Base-by-base conservation (phyloP, 2,113 vertebrate genomes). In the Crotalus viridis region DNA sequence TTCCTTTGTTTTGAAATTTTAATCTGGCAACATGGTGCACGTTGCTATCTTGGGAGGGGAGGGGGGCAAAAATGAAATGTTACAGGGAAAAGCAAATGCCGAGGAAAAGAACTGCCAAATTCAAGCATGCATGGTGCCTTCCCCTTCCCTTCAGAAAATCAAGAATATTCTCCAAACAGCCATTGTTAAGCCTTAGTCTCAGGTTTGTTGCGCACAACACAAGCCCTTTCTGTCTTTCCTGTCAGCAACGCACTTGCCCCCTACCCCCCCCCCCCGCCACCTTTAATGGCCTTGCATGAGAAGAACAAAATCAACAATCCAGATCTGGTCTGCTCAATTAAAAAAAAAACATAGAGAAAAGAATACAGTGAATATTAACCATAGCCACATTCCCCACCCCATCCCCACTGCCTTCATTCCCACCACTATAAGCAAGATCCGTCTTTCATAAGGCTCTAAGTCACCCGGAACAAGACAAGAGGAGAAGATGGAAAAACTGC, bases 401-500 rank as follows among this genome's bases (percentile, higher is more conserved):
- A 48, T 59, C 33, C 48, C 33, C 85, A 52, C 59, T 21, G 24
- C 51, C 55, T 86, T 51, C 55, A 19, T 26, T 51, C 2, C 12
- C 24, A 24, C 74, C 57, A 46, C 43, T 52, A 90, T 88, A 51
- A 87, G 59, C 61, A 43, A 43, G 43, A 56, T 93, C 59, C 91
- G 64, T 21, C 92, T 94, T 94, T 89, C 43, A 39, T 10, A 1
- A 85, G 92, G 81, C 2, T n/a, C 89, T 92, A 90, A 97, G 95
- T 97, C 96, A 55, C 4, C 9, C 1, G 56, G 95, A 95, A 64
- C 90, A 22, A 3, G 54, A 88, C 90, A 22, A 3, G 54, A 88
- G 0, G 81, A 85, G 92, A 94, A 88, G 87, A 94, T 54, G 33
- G 43, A 22, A 94, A 94, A 85, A 88, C 94, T 97, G 94, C 96